Conservation (phyloP, 2,113 vertebrate species). For the Callionymus lyra region DNA sequence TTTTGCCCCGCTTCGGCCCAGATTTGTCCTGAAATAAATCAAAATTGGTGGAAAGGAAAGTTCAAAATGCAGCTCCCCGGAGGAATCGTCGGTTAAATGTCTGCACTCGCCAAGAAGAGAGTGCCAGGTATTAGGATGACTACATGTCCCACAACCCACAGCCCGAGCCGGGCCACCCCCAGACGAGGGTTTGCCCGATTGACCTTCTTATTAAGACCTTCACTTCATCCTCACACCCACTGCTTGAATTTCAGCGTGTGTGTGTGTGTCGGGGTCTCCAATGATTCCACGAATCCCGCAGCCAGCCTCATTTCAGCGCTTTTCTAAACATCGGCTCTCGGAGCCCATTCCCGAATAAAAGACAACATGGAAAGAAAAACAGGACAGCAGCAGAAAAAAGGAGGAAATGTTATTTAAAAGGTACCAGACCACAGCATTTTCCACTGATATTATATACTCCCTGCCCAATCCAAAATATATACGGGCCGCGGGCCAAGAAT, state of each 20-base stretch:
- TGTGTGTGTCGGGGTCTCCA: constrained; percentile 45
- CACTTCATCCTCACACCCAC: constrained; percentile 45
- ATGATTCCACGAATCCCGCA: constrained; percentile 50
- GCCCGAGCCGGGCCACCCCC: constrained; percentile 33
- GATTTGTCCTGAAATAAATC: constrained; percentile 65
- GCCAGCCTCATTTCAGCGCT: constrained; percentile 64
- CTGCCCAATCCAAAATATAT: constrained; percentile 99
- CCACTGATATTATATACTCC: constrained; percentile 99
- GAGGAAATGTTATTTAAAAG: constrained; percentile 99
- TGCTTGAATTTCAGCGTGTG: constrained; percentile 34
- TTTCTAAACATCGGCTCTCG: constrained; percentile 69
- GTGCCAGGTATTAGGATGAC: constrained; percentile 42
- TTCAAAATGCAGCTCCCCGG: constrained; percentile 41
- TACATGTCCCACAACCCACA: constrained; percentile 22
- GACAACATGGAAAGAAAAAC: constrained; percentile 99
- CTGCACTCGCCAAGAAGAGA: constrained; percentile 29
- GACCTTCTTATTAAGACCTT: constrained; percentile 50
- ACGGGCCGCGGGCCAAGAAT: constrained; percentile 92
- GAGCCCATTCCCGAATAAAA: constrained; percentile 85
- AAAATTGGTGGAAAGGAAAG: constrained; percentile 39
- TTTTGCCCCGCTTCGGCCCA: constrained; percentile 50
- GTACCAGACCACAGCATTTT: constrained; percentile 99
- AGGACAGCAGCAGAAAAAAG: constrained; percentile 97
- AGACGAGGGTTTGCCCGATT: constrained; percentile 35
- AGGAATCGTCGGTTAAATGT: constrained; percentile 42